These are phyloP conservation scores for Palythoa grandiflora DNA, from an alignment of 92 coral and sea anemone species.

Conservation along the genomic window DNA sequence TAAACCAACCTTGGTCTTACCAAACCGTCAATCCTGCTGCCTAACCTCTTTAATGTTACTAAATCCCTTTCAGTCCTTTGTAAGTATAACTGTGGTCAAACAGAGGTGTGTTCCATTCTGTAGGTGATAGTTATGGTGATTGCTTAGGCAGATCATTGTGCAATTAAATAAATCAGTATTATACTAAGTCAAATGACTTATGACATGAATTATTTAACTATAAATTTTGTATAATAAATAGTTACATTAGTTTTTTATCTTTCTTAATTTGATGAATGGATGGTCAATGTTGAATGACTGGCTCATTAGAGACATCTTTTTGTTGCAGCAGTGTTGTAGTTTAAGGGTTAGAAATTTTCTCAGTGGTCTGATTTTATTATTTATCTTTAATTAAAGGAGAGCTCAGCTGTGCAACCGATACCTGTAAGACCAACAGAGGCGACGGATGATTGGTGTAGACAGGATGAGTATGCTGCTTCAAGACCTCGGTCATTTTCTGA, in stretches of 20 bases:
- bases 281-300: neutral
- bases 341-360: neutral
- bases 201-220: no score
- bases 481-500: constrained; percentile 80
- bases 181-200: no score
- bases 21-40: no score
- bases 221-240: no score
- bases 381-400: constrained; percentile 22
- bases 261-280: neutral
- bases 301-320: neutral
- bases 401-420: constrained; percentile 53
- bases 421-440: constrained; percentile 38
- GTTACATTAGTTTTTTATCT: no score
- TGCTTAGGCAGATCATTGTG: no score
- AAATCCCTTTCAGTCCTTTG: no score
- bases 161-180: no score
- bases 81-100: no score
- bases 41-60: no score
- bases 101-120: no score
- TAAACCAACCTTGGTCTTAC: neutral
- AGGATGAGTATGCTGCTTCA: constrained; percentile 22
- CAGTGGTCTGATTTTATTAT: neutral
- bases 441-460: constrained; percentile 20
- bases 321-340: neutral
- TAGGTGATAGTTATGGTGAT: no score